phyloP scores from a whole-genome alignment of 2,113 vertebrate species.

The Lophotis ruficrista region DNA sequence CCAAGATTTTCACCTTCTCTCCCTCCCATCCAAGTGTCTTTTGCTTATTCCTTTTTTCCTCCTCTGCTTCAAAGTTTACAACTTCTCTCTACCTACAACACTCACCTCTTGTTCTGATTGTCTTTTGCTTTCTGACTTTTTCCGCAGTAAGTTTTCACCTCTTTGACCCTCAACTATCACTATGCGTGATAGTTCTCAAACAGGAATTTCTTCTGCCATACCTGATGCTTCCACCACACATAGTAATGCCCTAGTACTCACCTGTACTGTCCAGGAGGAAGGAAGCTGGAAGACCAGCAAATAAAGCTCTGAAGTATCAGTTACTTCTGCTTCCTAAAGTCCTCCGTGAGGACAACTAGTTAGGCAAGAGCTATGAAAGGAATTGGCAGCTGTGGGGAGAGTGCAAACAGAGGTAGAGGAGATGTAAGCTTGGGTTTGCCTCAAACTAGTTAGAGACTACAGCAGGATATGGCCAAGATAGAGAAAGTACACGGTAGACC shows the following conservation, averaged over 20 bases:
- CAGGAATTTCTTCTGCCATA: neutral
- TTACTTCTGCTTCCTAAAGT: slow-evolving; percentile 64
- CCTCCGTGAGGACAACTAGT: slow-evolving; percentile 63
- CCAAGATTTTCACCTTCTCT: neutral
- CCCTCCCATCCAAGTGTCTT: neutral
- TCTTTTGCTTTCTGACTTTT: neutral
- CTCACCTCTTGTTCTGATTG: neutral
- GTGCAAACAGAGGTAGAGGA: slow-evolving; percentile 64
- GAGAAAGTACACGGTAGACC: neutral
- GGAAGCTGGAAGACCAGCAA: slow-evolving; percentile 67
- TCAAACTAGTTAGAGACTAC: slow-evolving; percentile 40
- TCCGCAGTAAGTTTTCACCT: neutral
- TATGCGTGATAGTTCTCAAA: neutral
- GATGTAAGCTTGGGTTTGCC: slow-evolving; percentile 54
- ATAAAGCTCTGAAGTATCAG: slow-evolving; percentile 64
- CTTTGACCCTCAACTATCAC: neutral
- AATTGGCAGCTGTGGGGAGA: slow-evolving; percentile 67
- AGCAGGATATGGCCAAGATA: slow-evolving; percentile 40
- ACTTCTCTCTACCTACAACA: neutral
- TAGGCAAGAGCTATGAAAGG: slow-evolving; percentile 63
- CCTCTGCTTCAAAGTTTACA: neutral
- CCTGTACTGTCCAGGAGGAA: slow-evolving; percentile 62
- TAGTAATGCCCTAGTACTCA: slow-evolving; percentile 57
- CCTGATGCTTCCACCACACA: slow-evolving; percentile 50
- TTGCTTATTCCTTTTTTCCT: neutral